Evolutionary conservation across 2,888 invertebrate species (phyloP), one percentile per base, ranked within the genome.

Genomic region (Drosophila setosimentum): DNA sequence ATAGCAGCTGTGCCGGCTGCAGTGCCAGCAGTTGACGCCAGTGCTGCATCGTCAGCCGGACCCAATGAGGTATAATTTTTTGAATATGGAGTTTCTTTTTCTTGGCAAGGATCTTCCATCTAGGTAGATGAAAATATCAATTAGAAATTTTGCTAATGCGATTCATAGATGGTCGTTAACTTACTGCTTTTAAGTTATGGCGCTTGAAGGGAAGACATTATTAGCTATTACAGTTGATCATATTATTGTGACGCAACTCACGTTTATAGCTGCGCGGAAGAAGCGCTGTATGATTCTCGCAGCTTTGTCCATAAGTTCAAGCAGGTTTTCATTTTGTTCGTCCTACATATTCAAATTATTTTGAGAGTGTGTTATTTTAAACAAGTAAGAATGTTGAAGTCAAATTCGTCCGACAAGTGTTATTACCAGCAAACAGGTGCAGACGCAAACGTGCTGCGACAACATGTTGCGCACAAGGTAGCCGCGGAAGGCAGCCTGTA

Each of bases 401-500:
- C 4, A 40, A 10, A 4, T 10, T n/a, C n/a, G 2, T 40, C 6
- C 35, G 35, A 18, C 18, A 11, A 42, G 21, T 42, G 21, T 13
- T 37, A 4, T 76, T 68, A 85, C 84, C 70, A 60, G 10, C 53
- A 70, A 74, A 57, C 87, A 87, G 32, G 68, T 82, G 58, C 87
- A 87, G 3, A 73, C 42, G 49, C 90, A 87, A 3, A 86, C 60
- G 32, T 77, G 70, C 16, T 64, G 66, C 0, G 60, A 57, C 27
- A 88, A 45, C 45, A 73, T 71, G 45, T 53, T 30, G 10, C 87
- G 89, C 7, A 83, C 89, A 18, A 68, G 58, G 13, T 73, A 89
- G 1, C 88, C 91, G 0, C 90, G 79, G 68, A 70, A 91, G 1
- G 74, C 63, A 10, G 90, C 83, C 80, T 92, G 92, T 37, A 92